Evolutionary conservation across 1,140 invertebrate genomes (phyloP), one percentile per base, ranked within the genome.

Genomic region (Drosophila rhopaloa): DNA sequence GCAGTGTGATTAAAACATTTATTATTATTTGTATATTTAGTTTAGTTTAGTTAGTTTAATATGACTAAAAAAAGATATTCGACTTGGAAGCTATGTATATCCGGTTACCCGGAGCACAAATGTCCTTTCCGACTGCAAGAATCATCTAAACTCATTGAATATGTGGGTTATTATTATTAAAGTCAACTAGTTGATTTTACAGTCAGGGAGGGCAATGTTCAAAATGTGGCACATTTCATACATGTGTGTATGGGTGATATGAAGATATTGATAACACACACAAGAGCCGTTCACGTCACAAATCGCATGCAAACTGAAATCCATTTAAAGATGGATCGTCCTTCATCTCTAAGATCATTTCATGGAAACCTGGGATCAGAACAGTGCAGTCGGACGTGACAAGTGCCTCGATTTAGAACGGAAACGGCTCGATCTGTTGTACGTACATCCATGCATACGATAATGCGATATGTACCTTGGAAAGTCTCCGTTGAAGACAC

Each of bases 1-100:
- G 80, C 84, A 88, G 84, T 88, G 83, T 89, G 73, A 83, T 84
- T 88, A 89, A 89, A 80, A 83, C 84, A 88, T 89, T 81, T 80
- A 89, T 71, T 78, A 55, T 80, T 79, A 62, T 74, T 67, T 70
- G 57, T 63, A 63, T 58, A 68, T 60, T 58, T 46, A 71, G 63
- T 55, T 85, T 59, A 53, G 47, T 59, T 51, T 63, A 47, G 56
- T 47, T 60, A 55, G 19, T 38, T 56, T 41, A 43, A 61, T 61
- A 65, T 41, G 40, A 61, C 46, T 71, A 58, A 37, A 47, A 63
- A 43, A 56, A 60, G 40, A 55, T 48, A 32, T 48, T 41, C 19
- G 50, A 84, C 43, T 41, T 44, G 61, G 46, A 41, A 24, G 62
- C 51, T 47, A 46, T 32, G 29, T 32, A 32, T 37, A 55, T 71